Evolutionary conservation across 2,888 invertebrate genomes (phyloP), one percentile per base, ranked within the genome.

Genomic region (Drosophila pullipes): DNA sequence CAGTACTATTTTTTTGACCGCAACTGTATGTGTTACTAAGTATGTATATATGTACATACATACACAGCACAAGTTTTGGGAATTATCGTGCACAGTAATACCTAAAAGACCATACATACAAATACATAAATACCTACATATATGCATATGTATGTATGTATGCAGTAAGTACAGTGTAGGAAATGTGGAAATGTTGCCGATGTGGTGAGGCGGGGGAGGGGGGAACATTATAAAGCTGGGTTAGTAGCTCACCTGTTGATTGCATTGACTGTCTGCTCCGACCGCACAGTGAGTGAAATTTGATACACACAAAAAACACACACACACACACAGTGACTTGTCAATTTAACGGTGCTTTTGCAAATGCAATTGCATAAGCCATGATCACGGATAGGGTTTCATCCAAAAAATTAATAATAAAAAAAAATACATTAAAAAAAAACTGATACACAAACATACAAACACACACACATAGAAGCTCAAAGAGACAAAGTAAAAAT

Each of bases 221-320:
- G 35, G 22, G 16, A n/a, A 53, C 33, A n/a, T 31, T 39, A 60
- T 37, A 59, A 74, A 72, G 85, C 74, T 85, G 80, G 82, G 82
- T 82, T 82, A 82, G 82, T 82, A 77, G 82, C 25, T 47, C 47
- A 47, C 47, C 77, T 82, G 85, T 85, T 82, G 79, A 77, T 65
- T 74, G 80, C 69, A 69, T 58, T 61, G 54, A 25, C 50, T 60
- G 37, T 53, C 52, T 35, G 35, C 35, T 16, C 57, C 47, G 65
- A 75, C 78, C 71, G 78, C 78, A 78, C 76, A 78, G 68, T 79
- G 73, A 79, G 69, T 79, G 78, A 69, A 78, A 78, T 78, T 78
- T 52, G 70, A 78, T 78, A 78, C 18, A 18, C 37, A 66, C 50
- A 50, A 47, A 47, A 47, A 47, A 22, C 11, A 41, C 44, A 44